phyloP scores from a whole-genome alignment of 2,797 vertebrate species.

The Poeciliopsis turneri region DNA sequence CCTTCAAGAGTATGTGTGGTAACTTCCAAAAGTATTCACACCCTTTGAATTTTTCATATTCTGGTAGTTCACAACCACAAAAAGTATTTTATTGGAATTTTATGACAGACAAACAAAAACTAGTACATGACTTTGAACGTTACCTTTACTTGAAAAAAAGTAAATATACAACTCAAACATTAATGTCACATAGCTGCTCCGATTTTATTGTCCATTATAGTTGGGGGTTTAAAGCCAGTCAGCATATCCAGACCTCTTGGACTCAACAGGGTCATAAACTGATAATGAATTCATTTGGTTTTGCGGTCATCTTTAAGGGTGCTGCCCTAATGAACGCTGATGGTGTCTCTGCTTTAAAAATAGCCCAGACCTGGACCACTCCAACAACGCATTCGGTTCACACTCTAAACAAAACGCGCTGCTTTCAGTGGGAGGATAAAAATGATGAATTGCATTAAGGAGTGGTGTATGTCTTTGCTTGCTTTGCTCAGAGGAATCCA shows the following conservation, averaged over 20 bases:
- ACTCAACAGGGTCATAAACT: conserved; percentile 18
- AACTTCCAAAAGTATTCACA: not conserved
- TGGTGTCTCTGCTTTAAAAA: conserved; percentile 53
- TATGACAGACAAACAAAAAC: not conserved
- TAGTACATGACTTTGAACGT: not conserved
- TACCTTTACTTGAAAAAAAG: not conserved
- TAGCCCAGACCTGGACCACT: conserved; percentile 30
- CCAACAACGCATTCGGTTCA: conserved; percentile 32
- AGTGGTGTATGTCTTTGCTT: conserved; percentile 48
- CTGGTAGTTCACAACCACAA: not conserved
- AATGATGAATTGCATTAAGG: conserved; percentile 48
- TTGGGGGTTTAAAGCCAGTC: not conserved
- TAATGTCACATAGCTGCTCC: not conserved
- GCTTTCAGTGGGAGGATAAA: conserved; percentile 40
- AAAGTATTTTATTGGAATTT: not conserved
- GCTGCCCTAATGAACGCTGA: conserved; percentile 28
- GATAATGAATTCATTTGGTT: conserved; percentile 12
- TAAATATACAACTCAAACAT: not conserved
- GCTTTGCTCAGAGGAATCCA: conserved; percentile 48
- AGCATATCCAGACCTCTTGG: conserved; percentile 1
- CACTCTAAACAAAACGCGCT: conserved; percentile 35
- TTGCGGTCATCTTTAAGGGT: conserved; percentile 2
- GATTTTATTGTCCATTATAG: not conserved
- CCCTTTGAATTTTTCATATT: not conserved
- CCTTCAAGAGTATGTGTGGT: not conserved